Base-by-base conservation (phyloP, 2,888 invertebrate species). In the Aphidius colemani region DNA sequence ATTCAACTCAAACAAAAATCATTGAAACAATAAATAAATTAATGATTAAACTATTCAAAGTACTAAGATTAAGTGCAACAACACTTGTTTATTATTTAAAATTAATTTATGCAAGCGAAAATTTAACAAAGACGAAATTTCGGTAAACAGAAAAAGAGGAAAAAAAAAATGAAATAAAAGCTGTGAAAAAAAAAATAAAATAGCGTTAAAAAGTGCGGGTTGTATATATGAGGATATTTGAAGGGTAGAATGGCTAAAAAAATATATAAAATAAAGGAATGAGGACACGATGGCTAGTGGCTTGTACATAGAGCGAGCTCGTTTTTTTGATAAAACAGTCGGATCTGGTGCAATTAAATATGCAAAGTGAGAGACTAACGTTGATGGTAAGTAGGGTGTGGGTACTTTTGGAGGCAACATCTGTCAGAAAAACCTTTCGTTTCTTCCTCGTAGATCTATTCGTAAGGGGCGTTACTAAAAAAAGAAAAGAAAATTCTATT, bases 361-460 rank as follows among this genome's bases (percentile, higher is more conserved):
- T 76, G 75, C 74, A 74, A 74, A 74, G 71, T 71, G 69, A 66
- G 69, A 69, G 70, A 67, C 72, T 71, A 69, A 70, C 69, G 65
- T 41, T 11, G 30, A 18, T 39, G 11, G 56, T 45, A 55, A 55
- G 41, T 13, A 13, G 55, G 44, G 43, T 11, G 13, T 43, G 56
- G 30, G 56, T 40, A 10, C 40, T n/a, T 13, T 8, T 41, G 61
- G n/a, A 48, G 67, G 72, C 68, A 73, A 73, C 75, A 76, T 75
- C 76, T 75, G 74, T 40, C 55, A 61, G 64, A 44, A 65, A 68
- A 71, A 73, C 72, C 73, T 70, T 69, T 67, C 62, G 61, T 53
- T 60, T 41, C 63, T 50, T 18, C 18, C 58, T 58, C 58, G 3
- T 9, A 9, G 8, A 45, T 45, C 10, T 9, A 41, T 53, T 9